Evolutionary conservation across 2,797 vertebrate genomes (phyloP).

Genomic region (Oreonectes daqikongensis): DNA sequence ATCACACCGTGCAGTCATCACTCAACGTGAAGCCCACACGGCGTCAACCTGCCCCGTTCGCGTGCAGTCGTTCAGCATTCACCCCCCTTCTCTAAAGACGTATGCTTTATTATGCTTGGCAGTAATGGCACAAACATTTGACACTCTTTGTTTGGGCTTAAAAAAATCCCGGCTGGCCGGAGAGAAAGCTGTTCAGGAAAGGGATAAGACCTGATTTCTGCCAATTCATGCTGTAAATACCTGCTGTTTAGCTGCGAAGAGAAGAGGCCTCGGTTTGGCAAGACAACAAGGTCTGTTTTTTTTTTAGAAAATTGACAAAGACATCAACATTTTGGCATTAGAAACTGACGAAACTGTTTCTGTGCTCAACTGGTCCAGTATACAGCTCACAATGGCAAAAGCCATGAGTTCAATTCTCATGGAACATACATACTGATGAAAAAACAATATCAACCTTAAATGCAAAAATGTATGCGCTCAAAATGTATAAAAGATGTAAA

Average conservation of each 20-base stretch:
- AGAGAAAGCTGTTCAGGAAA: conserved; percentile 60
- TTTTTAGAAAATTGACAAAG: background rate
- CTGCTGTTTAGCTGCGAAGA: conserved; percentile 34
- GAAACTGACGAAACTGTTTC: background rate
- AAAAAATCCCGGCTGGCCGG: conserved; percentile 62
- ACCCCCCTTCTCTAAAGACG: conserved; percentile 66
- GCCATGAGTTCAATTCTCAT: background rate
- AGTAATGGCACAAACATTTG: conserved; percentile 78
- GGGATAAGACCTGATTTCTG: conserved; percentile 56
- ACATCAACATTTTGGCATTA: conserved; percentile 9
- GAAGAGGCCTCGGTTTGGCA: conserved; percentile 22
- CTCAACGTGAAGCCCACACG: conserved; percentile 76
- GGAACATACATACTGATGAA: background rate
- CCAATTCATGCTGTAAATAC: conserved; percentile 49
- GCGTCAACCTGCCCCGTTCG: conserved; percentile 63
- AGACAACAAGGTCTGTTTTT: background rate
- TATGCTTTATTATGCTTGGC: conserved; percentile 74
- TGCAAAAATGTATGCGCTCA: too few relatives aligned
- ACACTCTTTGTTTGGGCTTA: conserved; percentile 73
- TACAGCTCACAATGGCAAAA: background rate
- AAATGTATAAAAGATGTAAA: too few relatives aligned
- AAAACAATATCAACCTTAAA: too few relatives aligned
- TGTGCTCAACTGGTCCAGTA: background rate
- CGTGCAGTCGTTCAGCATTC: conserved; percentile 66
- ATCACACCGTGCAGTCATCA: conserved; percentile 78